These are phyloP conservation scores for Gymnogyps californianus DNA, from an alignment of 2,113 vertebrate species.

Conservation along the genomic window DNA sequence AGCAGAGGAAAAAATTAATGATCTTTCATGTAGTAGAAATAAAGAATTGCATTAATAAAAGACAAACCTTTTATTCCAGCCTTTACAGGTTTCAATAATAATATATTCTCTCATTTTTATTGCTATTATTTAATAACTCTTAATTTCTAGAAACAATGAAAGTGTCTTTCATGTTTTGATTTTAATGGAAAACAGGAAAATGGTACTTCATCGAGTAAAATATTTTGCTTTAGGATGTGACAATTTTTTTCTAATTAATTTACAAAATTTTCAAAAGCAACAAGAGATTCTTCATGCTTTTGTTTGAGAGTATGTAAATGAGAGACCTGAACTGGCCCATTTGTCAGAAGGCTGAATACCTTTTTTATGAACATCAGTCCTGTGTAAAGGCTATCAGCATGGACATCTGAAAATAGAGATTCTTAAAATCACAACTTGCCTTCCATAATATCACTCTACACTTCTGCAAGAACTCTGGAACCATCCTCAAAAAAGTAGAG, in stretches of 20 bases:
- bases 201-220: background rate
- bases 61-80: conserved; percentile 27
- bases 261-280: background rate
- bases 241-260: background rate
- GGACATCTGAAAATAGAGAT: background rate
- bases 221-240: background rate
- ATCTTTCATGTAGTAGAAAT: background rate
- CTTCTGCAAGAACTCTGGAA: background rate
- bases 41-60: background rate
- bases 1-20: background rate
- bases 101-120: background rate
- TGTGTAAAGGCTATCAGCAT: background rate
- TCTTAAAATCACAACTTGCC: background rate
- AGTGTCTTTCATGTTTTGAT: background rate
- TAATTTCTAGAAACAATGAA: background rate
- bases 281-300: background rate
- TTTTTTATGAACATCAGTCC: background rate
- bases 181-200: background rate
- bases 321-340: background rate
- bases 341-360: background rate
- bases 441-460: background rate
- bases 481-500: background rate
- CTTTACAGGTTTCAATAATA: conserved; percentile 27
- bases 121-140: background rate
- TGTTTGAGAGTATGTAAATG: background rate